Evolutionary conservation across 2,797 vertebrate genomes (phyloP).

Genomic region (Cetoscarus ocellatus): DNA sequence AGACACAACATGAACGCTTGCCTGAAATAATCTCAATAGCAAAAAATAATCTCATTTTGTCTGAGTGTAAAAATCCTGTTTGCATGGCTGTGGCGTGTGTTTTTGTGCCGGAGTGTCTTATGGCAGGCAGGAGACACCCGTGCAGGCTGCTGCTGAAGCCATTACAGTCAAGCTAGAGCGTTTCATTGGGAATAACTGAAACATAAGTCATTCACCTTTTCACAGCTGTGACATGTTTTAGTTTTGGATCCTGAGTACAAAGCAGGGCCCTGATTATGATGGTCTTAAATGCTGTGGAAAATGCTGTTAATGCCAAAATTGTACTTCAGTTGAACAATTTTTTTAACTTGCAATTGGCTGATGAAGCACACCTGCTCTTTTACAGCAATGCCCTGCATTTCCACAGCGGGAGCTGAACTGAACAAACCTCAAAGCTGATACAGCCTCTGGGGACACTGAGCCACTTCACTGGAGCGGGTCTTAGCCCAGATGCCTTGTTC

Average conservation of each 20-base stretch:
- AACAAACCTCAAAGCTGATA: constrained; percentile 42
- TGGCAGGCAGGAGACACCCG: constrained; percentile 59
- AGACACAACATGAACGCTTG: constrained; percentile 61
- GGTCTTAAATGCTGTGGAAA: constrained; percentile 15
- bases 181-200: constrained; percentile 55
- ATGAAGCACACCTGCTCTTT: constrained; percentile 30
- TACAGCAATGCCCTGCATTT: constrained; percentile 28
- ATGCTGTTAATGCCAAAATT: constrained; percentile 19
- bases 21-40: constrained; percentile 76
- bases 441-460: constrained; percentile 42
- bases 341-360: constrained; percentile 20
- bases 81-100: constrained; percentile 69
- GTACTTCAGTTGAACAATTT: constrained; percentile 19
- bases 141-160: constrained; percentile 56
- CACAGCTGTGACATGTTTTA: constrained; percentile 55
- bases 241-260: constrained; percentile 31
- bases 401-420: constrained; percentile 23
- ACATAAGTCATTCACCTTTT: constrained; percentile 47
- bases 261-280: constrained; percentile 18
- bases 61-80: constrained; percentile 83
- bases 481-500: constrained; percentile 41
- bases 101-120: constrained; percentile 72
- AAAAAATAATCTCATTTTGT: constrained; percentile 82
- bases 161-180: constrained; percentile 61
- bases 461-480: constrained; percentile 39